These are phyloP conservation scores for Microtus ochrogaster DNA, from an alignment of 2,113 vertebrate species.

Conservation along the genomic window DNA sequence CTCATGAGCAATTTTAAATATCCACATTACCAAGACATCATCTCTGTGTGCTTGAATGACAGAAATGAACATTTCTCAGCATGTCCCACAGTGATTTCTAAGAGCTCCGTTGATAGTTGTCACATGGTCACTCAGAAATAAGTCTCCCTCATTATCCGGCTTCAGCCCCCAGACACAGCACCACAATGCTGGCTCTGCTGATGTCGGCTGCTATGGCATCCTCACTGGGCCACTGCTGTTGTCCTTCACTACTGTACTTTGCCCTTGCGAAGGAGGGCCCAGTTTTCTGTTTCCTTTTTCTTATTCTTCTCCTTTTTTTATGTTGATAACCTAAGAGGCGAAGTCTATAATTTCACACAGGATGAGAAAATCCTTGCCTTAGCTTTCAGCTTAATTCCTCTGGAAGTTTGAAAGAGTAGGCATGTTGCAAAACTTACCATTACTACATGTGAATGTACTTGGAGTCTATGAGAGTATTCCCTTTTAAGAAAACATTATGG, in stretches of 20 bases:
- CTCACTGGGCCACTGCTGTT: neutral
- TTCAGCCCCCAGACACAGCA: neutral
- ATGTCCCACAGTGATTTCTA: slow-evolving; percentile 55
- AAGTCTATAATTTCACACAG: neutral
- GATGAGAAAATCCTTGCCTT: neutral
- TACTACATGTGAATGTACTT: neutral
- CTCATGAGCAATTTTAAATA: slow-evolving; percentile 63
- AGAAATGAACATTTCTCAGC: slow-evolving; percentile 59
- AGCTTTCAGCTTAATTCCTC: neutral
- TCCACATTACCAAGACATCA: slow-evolving; percentile 40
- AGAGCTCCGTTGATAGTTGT: slow-evolving; percentile 59
- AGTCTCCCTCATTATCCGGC: slow-evolving; percentile 6
- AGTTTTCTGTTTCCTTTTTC: neutral
- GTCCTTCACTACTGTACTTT: neutral
- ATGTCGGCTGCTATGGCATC: too few species aligned
- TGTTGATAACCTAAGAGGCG: neutral
- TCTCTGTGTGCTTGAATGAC: slow-evolving; percentile 39
- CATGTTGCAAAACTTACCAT: neutral
- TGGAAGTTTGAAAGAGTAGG: neutral
- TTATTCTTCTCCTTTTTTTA: neutral
- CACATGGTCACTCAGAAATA: slow-evolving; percentile 59
- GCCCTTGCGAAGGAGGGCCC: neutral
- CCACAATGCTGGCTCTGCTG: neutral
- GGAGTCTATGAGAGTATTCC: neutral
- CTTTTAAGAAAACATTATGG: neutral